phyloP scores from a whole-genome alignment of 1,140 invertebrate species.

The Centruroides vittatus region DNA sequence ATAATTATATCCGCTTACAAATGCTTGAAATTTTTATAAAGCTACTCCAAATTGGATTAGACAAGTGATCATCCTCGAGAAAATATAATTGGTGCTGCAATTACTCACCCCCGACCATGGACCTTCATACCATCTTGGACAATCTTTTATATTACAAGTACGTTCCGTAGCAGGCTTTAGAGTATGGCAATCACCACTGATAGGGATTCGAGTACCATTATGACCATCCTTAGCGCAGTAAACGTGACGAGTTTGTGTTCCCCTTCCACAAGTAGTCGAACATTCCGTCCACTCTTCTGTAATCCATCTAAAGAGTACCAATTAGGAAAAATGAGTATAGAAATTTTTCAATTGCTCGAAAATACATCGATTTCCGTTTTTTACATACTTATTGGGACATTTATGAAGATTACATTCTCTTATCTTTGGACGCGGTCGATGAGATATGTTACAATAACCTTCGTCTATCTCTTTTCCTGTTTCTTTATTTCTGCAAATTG shows the following conservation, averaged over 20 bases:
- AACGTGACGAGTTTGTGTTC: constrained; percentile 53
- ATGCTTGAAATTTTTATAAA: neutral
- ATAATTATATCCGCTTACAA: neutral
- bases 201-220: constrained; percentile 50
- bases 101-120: constrained; percentile 69
- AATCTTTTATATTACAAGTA: constrained; percentile 62
- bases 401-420: constrained; percentile 67
- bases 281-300: constrained; percentile 71
- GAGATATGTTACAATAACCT: constrained; percentile 56
- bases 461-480: constrained; percentile 54
- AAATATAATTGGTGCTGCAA: neutral
- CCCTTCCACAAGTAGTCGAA: constrained; percentile 62
- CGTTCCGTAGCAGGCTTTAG: constrained; percentile 60
- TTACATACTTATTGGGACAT: constrained; percentile 67
- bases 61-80: neutral
- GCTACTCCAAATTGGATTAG: neutral
- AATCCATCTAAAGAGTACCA: constrained; percentile 53
- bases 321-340: too few relatives aligned
- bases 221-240: constrained; percentile 49
- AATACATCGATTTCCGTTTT: neutral
- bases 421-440: constrained; percentile 54
- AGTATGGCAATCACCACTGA: constrained; percentile 41
- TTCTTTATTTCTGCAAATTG: constrained; percentile 53
- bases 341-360: neutral
- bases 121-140: constrained; percentile 63